Evolutionary conservation across 2,888 invertebrate species (phyloP).

Genomic region (Busseola fusca): DNA sequence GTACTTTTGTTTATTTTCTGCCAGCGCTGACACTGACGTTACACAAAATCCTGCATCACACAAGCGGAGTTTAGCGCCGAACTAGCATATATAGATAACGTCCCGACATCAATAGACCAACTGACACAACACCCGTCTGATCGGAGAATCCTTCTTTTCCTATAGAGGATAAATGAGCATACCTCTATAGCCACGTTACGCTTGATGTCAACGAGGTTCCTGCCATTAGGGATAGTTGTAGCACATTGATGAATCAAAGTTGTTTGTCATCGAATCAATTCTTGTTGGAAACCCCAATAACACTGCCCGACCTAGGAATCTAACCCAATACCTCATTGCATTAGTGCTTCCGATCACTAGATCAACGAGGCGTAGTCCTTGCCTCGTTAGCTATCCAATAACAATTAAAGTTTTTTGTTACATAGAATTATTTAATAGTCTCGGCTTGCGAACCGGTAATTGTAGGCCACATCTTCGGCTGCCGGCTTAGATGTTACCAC

Average conservation of each 20-base stretch:
- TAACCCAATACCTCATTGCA: neutral
- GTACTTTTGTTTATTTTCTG: neutral
- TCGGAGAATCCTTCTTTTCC: too few species aligned
- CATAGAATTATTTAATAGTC: constrained; percentile 8
- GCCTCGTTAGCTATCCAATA: neutral
- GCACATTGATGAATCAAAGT: neutral
- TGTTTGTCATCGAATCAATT: neutral
- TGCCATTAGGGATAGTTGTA: neutral
- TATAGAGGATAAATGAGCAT: too few species aligned
- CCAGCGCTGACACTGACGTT: too few species aligned
- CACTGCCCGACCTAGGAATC: neutral
- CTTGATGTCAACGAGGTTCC: neutral
- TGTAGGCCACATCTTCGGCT: too few species aligned
- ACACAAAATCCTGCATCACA: too few species aligned
- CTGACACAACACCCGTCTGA: too few species aligned
- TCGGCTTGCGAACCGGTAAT: constrained; percentile 1
- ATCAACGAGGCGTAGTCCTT: neutral
- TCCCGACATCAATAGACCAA: too few species aligned
- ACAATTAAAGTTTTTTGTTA: constrained; percentile 2
- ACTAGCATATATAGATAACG: too few species aligned
- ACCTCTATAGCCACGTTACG: neutral
- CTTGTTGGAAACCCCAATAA: neutral
- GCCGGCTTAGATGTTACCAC: too few species aligned
- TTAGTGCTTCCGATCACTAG: neutral
- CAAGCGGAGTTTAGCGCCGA: too few species aligned